Evolutionary conservation across 2,797 vertebrate species (phyloP).

Genomic region (Lutjanus argentimaculatus): DNA sequence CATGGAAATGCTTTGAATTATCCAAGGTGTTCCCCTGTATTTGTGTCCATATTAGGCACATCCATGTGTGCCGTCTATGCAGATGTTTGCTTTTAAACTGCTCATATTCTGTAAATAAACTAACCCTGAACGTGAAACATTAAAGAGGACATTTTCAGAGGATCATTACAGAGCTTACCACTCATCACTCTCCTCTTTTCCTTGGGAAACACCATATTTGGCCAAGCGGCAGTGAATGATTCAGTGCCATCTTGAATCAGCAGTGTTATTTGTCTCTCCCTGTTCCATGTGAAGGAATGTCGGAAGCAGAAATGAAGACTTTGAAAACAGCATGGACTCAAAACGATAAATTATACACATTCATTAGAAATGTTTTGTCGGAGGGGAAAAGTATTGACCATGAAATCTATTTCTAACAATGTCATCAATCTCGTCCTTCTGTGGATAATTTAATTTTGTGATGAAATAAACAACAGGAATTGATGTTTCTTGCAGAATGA

Average conservation of each 20-base stretch:
- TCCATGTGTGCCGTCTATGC: background rate
- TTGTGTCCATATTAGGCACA: background rate
- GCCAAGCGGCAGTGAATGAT: constrained; percentile 25
- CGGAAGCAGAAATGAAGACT: constrained; percentile 6
- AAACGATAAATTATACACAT: background rate
- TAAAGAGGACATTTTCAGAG: constrained; percentile 20
- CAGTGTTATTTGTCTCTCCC: constrained; percentile 36
- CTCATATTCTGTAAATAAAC: constrained; percentile 1
- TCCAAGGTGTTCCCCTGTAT: background rate
- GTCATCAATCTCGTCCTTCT: constrained; percentile 25
- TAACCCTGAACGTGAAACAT: constrained; percentile 23
- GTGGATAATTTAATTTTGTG: constrained; percentile 6
- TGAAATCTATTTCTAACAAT: constrained; percentile 15
- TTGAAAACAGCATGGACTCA: background rate
- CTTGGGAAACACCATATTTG: constrained; percentile 35
- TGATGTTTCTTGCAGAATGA: background rate
- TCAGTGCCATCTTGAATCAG: constrained; percentile 45
- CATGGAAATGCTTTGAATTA: constrained; percentile 2
- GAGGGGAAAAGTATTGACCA: constrained; percentile 32
- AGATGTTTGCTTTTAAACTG: background rate
- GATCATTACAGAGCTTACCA: constrained; percentile 24
- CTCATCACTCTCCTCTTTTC: constrained; percentile 32
- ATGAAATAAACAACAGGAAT: constrained; percentile 3
- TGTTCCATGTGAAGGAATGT: constrained; percentile 12
- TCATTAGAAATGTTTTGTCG: constrained; percentile 29